These are phyloP conservation scores for Aptenodytes forsteri DNA, from an alignment of 2,113 vertebrate genomes.

Conservation along the genomic window DNA sequence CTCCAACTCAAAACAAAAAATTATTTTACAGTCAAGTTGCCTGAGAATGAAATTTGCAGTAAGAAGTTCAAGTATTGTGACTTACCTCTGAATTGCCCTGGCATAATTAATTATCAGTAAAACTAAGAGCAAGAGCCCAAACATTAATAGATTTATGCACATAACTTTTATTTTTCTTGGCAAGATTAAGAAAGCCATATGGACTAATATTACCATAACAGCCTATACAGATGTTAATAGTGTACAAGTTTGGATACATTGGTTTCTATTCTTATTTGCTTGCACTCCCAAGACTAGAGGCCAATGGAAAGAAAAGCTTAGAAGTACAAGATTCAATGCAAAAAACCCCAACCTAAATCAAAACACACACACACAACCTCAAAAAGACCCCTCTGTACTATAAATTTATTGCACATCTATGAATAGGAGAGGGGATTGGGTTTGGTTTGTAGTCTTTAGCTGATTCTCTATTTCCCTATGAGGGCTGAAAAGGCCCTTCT, in stretches of 20 bases:
- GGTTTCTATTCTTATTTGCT: background rate
- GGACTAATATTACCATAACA: background rate
- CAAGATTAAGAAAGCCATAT: background rate
- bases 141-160: background rate
- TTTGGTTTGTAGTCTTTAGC: background rate
- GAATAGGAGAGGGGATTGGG: background rate
- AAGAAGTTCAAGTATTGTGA: background rate
- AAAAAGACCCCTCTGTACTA: rapidly evolving
- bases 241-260: background rate
- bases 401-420: background rate
- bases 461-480: background rate
- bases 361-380: rapidly evolving
- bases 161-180: background rate
- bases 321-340: background rate
- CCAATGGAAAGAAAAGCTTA: background rate
- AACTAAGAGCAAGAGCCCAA: background rate
- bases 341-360: background rate
- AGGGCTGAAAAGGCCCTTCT: background rate
- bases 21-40: background rate
- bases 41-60: background rate
- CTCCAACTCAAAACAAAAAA: background rate
- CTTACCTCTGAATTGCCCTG: background rate
- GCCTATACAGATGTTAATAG: background rate
- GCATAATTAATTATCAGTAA: background rate
- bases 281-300: background rate